Conservation (phyloP, 2,797 vertebrate species). For the Columba guinea region DNA sequence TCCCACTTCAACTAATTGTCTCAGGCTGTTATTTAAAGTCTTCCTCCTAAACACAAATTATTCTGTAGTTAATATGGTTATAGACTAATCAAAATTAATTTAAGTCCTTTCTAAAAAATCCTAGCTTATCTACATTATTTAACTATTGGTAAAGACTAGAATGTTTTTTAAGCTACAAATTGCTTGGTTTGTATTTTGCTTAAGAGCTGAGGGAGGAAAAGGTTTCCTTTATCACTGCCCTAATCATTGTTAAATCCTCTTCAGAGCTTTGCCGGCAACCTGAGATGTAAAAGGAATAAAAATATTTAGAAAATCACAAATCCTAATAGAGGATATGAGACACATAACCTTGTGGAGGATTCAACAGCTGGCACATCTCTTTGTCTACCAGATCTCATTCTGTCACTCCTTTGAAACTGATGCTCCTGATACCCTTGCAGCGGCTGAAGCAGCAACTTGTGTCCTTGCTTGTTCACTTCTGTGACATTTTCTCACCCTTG, state of each 20-base stretch:
- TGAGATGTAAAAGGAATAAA: not conserved
- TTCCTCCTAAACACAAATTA: not conserved
- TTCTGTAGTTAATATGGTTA: not conserved
- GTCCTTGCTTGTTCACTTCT: not conserved
- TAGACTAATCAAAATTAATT: not conserved
- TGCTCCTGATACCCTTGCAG: not conserved
- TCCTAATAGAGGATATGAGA: not conserved
- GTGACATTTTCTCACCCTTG: not conserved
- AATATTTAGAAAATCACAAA: not conserved
- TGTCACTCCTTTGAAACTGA: not conserved
- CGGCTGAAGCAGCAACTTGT: not conserved
- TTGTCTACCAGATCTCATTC: not conserved
- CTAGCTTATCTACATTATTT: not conserved
- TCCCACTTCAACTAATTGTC: not conserved
- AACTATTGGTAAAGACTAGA: not conserved
- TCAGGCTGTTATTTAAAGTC: not conserved
- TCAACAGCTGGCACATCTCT: not conserved
- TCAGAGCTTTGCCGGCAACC: not conserved
- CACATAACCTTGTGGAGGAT: not conserved
- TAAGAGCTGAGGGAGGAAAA: not conserved
- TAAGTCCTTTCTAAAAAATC: not conserved
- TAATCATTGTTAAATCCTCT: conserved; percentile 28
- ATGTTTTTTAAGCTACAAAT: conserved; percentile 11
- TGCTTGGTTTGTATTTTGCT: not conserved
- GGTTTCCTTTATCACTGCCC: not conserved